Percentiles rank a stretch among this genome's conserved stretches.
Evolutionary conservation across 2,113 vertebrate species (phyloP).

Genomic region (Sarotherodon lohbergeri): DNA sequence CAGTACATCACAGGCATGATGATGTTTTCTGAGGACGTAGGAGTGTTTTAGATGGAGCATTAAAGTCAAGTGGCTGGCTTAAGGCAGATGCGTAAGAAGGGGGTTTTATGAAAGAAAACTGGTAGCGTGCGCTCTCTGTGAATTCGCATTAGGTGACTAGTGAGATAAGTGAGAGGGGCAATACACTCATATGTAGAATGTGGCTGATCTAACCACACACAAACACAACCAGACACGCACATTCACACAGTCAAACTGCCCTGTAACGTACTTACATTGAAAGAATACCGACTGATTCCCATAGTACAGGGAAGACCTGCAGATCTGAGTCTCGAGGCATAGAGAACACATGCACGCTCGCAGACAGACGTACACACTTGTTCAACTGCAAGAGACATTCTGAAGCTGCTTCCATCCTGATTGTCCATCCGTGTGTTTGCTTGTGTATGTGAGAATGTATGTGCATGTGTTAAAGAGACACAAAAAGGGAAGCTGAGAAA

Average conservation of each 20-base stretch:
- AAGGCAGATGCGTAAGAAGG: not conserved
- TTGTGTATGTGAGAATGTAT: not conserved
- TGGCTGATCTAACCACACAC: not conserved
- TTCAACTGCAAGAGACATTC: not conserved
- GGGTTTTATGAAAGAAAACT: not conserved
- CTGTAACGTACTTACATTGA: conserved; percentile 14
- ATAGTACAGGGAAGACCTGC: not conserved
- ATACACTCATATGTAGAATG: not conserved
- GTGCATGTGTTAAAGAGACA: not conserved
- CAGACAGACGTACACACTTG: not conserved
- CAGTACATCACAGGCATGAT: conserved; percentile 1
- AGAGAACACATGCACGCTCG: not conserved
- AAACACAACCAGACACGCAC: not conserved
- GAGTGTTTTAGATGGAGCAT: conserved; percentile 2
- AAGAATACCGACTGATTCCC: conserved; percentile 18
- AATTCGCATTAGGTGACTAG: not conserved
- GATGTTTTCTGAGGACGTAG: not conserved
- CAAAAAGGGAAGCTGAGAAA: conserved; percentile 31
- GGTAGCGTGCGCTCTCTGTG: not conserved
- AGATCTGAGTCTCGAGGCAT: not conserved
- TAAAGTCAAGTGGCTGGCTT: not conserved
- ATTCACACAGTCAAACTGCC: not conserved
- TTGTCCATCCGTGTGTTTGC: conserved; percentile 20
- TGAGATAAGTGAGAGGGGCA: not conserved
- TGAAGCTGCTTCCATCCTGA: conserved; percentile 30